Percentiles rank a stretch among this genome's conserved stretches.
Conservation (phyloP, 2,888 invertebrate species). For the Drosophila mulleri region DNA sequence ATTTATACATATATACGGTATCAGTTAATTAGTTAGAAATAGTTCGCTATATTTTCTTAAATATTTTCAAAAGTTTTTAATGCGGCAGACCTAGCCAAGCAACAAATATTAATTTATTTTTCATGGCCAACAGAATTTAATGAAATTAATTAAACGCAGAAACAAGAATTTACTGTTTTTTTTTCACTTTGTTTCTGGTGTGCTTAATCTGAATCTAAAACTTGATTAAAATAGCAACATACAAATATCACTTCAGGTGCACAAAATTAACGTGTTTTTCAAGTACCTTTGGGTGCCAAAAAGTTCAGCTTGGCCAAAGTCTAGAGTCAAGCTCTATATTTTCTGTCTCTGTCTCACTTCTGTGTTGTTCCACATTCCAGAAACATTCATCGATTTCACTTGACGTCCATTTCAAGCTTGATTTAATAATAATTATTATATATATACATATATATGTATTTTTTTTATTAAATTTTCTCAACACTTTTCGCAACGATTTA, state of each 20-base stretch:
- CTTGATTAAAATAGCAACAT: not conserved
- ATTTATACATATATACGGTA: too few species aligned
- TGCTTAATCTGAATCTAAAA: not conserved
- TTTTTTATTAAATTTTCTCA: conserved; percentile 43
- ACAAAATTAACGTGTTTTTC: not conserved
- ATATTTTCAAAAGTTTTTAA: too few species aligned
- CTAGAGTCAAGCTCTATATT: not conserved
- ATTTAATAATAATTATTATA: conserved; percentile 41
- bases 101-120: not conserved
- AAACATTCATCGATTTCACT: conserved; percentile 45
- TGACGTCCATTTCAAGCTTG: conserved; percentile 59
- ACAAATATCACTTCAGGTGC: not conserved
- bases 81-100: too few species aligned
- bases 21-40: too few species aligned
- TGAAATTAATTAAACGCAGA: not conserved
- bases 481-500: conserved; percentile 40
- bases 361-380: not conserved
- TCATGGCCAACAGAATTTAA: not conserved
- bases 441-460: not conserved
- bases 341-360: not conserved
- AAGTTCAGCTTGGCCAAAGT: not conserved
- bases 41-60: too few species aligned
- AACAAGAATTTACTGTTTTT: not conserved
- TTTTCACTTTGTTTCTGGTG: not conserved
- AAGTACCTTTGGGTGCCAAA: not conserved